Conservation (phyloP, 2,888 invertebrate genomes). For the Mesorhabditis spiculigera region DNA sequence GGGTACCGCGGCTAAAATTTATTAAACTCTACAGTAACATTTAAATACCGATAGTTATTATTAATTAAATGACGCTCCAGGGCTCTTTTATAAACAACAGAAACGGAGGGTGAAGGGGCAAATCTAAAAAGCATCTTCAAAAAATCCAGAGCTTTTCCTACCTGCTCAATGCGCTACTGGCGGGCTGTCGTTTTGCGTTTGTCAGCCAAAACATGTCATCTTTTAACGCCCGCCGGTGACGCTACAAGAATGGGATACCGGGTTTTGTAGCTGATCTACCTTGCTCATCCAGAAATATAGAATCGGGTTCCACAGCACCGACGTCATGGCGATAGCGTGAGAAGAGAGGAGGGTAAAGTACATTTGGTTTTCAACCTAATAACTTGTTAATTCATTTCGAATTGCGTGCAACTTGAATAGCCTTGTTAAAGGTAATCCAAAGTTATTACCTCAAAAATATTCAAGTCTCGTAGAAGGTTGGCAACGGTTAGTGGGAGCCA, state of each 20-base stretch:
- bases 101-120: constrained; percentile 53
- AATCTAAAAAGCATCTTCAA: constrained; percentile 39
- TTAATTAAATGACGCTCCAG: constrained; percentile 50
- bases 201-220: constrained; percentile 58
- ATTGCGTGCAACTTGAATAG: background rate
- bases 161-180: constrained; percentile 25
- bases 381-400: background rate
- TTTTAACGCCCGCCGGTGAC: constrained; percentile 54
- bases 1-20: constrained; percentile 44
- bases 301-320: constrained; percentile 55
- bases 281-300: constrained; percentile 58
- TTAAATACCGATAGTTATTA: constrained; percentile 32
- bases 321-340: constrained; percentile 56
- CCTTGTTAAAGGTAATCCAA: background rate
- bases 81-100: constrained; percentile 50
- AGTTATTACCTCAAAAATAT: constrained; percentile 14
- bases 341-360: constrained; percentile 54
- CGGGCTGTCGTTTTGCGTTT: constrained; percentile 42
- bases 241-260: constrained; percentile 25
- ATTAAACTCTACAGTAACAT: background rate
- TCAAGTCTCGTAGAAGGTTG: constrained; percentile 53
- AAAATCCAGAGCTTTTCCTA: background rate
- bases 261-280: constrained; percentile 20
- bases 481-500: constrained; percentile 55
- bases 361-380: constrained; percentile 37